Conservation (phyloP, 2,113 vertebrate species). For the Neodon shergylaensis region DNA sequence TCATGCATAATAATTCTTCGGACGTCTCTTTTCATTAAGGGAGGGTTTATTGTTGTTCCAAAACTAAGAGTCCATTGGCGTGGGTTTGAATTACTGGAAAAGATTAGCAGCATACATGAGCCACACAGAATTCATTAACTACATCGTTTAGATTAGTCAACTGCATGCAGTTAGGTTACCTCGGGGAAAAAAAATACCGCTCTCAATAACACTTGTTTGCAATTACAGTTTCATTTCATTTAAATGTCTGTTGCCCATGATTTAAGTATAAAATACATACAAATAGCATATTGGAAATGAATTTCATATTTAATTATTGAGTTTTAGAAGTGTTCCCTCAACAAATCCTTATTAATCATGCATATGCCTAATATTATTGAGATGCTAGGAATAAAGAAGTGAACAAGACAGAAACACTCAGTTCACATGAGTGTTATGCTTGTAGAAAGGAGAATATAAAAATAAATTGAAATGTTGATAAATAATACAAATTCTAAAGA, state of each 20-base stretch:
- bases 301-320: neutral
- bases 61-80: conserved; percentile 86
- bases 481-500: neutral
- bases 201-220: neutral
- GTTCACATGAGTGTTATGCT: neutral
- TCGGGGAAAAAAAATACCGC: neutral
- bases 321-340: conserved; percentile 15
- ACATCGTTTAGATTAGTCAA: neutral
- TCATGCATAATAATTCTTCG: conserved; percentile 84
- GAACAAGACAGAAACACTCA: neutral
- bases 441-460: neutral
- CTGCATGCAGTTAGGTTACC: neutral
- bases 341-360: neutral
- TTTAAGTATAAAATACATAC: neutral
- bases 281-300: neutral
- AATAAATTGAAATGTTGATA: neutral
- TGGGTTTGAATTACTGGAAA: conserved; percentile 79
- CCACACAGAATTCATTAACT: too few species aligned
- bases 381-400: neutral
- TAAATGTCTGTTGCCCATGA: conserved; percentile 8
- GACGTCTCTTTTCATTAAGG: conserved; percentile 81
- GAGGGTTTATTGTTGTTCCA: conserved; percentile 84
- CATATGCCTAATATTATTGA: neutral
- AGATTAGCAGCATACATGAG: conserved; percentile 41
- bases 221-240: neutral